These are phyloP conservation scores for Gambusia holbrooki DNA, from an alignment of 2,113 vertebrate species.

Conservation along the genomic window DNA sequence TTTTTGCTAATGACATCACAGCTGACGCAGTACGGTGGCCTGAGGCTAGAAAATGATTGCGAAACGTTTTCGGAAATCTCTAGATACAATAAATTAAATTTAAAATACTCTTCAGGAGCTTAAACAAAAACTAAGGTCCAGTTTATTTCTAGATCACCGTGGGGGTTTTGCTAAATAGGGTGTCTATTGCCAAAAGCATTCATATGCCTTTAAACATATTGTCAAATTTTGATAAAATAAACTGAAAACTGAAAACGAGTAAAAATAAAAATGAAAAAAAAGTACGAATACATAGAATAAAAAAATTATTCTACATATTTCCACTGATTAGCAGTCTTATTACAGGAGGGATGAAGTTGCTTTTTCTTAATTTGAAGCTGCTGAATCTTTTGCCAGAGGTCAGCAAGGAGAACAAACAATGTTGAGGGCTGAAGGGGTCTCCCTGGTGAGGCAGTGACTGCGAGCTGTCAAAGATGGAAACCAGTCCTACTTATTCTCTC, in stretches of 20 bases:
- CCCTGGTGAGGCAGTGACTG: too few relatives aligned
- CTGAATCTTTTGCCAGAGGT: not conserved
- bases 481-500: too few relatives aligned
- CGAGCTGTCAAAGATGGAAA: too few relatives aligned
- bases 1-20: constrained; percentile 61
- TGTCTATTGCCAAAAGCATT: too few relatives aligned
- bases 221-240: too few relatives aligned
- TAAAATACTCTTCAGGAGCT: not conserved
- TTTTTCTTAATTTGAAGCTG: not conserved
- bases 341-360: not conserved
- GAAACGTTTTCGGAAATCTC: constrained; percentile 49
- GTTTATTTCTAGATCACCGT: not conserved
- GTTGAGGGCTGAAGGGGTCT: not conserved
- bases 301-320: too few relatives aligned
- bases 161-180: not conserved
- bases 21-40: constrained; percentile 64
- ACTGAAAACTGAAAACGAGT: too few relatives aligned
- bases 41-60: fast-evolving
- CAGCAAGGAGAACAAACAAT: not conserved
- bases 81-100: not conserved
- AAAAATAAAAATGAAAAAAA: too few relatives aligned
- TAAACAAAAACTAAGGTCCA: too few relatives aligned
- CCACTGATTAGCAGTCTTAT: not conserved
- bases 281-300: too few relatives aligned
- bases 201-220: too few relatives aligned